These are phyloP conservation scores for Girardia tigrina DNA, from an alignment of 2,888 invertebrate species.

Conservation along the genomic window DNA sequence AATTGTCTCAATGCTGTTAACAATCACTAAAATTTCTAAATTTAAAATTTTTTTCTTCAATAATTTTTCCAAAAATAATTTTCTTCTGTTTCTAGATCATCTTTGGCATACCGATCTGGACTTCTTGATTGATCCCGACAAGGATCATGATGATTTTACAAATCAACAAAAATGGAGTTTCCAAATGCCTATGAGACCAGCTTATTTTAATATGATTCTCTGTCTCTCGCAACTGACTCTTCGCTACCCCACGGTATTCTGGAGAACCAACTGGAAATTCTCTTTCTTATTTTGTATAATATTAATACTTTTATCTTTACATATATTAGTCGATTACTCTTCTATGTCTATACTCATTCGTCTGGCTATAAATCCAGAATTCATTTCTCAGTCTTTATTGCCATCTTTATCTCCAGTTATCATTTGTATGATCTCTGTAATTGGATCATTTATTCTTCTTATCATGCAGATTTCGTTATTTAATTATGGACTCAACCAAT, in stretches of 20 bases:
- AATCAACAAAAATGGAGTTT: not conserved
- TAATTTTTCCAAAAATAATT: no score
- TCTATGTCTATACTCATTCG: not conserved
- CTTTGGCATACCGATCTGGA: conserved; percentile 3
- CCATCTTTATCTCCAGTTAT: conserved; percentile 7
- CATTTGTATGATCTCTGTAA: not conserved
- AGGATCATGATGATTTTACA: not conserved
- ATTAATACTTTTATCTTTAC: conserved; percentile 18
- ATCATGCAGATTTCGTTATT: conserved; percentile 4
- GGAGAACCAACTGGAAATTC: not conserved
- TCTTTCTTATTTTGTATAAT: not conserved
- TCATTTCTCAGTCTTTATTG: not conserved
- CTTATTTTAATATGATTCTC: not conserved
- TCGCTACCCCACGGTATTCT: not conserved
- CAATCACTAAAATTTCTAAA: no score
- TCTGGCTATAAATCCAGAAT: not conserved
- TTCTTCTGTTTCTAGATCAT: not conserved
- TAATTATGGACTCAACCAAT: not conserved
- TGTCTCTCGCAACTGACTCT: not conserved
- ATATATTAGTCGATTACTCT: not conserved
- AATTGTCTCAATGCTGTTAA: no score
- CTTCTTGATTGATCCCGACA: not conserved
- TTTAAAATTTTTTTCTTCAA: no score
- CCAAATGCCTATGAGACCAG: not conserved
- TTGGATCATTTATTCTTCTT: not conserved